Evolutionary conservation across 2,888 invertebrate species (phyloP), one percentile per base, ranked within the genome.

Genomic region (Andrena marginata): DNA sequence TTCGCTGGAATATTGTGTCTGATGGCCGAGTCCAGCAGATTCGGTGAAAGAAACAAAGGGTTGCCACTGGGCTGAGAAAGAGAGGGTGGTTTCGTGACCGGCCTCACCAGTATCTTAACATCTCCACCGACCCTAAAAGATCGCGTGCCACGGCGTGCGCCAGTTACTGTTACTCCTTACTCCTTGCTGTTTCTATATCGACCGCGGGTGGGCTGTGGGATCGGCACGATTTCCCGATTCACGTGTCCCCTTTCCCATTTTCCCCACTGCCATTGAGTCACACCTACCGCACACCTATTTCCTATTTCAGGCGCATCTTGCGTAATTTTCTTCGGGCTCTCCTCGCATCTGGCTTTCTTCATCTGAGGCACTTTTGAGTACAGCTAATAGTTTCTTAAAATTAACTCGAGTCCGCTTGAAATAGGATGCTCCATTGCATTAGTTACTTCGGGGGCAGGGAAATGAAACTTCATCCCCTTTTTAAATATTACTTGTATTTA

Each of bases 81-180:
- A 83, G 80, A 82, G 83, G 80, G 78, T 84, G 85, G 90, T 90
- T 92, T 92, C 93, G 93, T 93, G 93, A 93, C 93, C 91, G 75
- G 77, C 89, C 88, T 90, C 87, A 90, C 84, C 90, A 82, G 86
- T 93, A 93, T 93, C 93, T 92, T 90, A 90, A 87, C 90, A 93
- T 93, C 93, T 92, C 90, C 84, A 82, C 64, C 85, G 89, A 89
- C 90, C 90, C 90, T 90, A 92, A 90, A 92, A 91, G 90, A 93
- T 93, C 92, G 93, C 93, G 93, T 92, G 92, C 91, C 85, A 89
- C 90, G 87, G 80, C 82, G 89, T 90, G 93, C 90, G 89, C 92
- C 88, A 91, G 91, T 93, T 90, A 91, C 90, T 87, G 90, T 91
- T 92, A 88, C 91, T 88, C 87, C 42, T 85, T 87, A 89, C 88